Percentiles rank a stretch among this genome's conserved stretches.
Conservation (phyloP, 2,888 invertebrate species). For the Octonoba sinensis region DNA sequence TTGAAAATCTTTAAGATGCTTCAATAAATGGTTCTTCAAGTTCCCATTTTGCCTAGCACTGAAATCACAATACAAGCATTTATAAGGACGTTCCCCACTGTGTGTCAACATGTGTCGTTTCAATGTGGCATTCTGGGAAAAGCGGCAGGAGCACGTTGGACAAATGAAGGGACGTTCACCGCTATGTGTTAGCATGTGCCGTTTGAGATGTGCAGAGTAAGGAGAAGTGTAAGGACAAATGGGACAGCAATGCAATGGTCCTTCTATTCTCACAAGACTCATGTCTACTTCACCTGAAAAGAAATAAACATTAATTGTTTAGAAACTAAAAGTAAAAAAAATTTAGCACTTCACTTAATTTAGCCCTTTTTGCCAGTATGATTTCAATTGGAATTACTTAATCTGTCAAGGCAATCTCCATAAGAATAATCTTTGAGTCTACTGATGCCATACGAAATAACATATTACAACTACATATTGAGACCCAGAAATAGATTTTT, state of each 20-base stretch:
- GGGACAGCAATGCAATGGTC: not conserved
- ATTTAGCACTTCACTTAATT: too few relatives aligned
- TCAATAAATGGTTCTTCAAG: slow-evolving; percentile 12
- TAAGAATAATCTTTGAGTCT: too few relatives aligned
- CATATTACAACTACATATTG: too few relatives aligned
- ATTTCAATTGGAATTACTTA: too few relatives aligned
- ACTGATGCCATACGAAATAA: too few relatives aligned
- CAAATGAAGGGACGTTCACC: slow-evolving; percentile 4
- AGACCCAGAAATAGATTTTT: too few relatives aligned
- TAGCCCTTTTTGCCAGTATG: too few relatives aligned
- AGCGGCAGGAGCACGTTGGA: not conserved
- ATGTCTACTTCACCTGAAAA: too few relatives aligned
- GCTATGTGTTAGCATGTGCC: slow-evolving; percentile 8
- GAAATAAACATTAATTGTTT: too few relatives aligned
- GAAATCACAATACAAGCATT: slow-evolving; percentile 11
- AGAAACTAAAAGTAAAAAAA: too few relatives aligned
- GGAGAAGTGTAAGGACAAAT: slow-evolving; percentile 18
- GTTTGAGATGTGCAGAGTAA: not conserved
- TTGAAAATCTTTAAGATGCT: too few relatives aligned
- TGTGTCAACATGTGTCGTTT: slow-evolving; percentile 20
- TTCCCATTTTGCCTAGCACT: slow-evolving; percentile 6
- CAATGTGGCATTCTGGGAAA: not conserved
- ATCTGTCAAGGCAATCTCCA: too few relatives aligned
- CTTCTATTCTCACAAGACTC: not conserved
- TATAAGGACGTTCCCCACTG: slow-evolving; percentile 26